Base-by-base conservation (phyloP, 1,140 invertebrate species). In the Campoletis sonorensis region DNA sequence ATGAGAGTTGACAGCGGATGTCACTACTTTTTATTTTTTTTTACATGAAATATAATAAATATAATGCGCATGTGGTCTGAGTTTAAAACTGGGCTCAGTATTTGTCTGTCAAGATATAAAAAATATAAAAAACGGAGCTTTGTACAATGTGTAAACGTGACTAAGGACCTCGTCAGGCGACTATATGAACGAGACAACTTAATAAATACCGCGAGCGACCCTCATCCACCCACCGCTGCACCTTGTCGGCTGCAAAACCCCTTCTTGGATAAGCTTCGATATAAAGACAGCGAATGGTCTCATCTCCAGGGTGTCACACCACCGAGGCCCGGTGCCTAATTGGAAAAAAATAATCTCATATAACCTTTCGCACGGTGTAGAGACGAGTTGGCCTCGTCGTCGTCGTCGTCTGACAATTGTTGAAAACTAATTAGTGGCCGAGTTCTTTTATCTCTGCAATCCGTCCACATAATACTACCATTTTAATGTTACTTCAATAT, bases 371-470 rank as follows among this genome's bases (percentile, higher is more conserved):
- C 40, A 71, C 58, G 70, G 16, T 23, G 51, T 80, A 51, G 30
- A 61, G 67, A 72, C n/a, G n/a, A n/a, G 27, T 79, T 45, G 77
- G n/a, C 27, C 23, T 73, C 79, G 54, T 13, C 15, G 23, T 40
- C 45, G 23, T 45, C 72, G 61, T 58, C 51, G 61, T 79, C 68
- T 76, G 58, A 79, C 71, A 67, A 88, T 89, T 89, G 86, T 89
- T 82, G 77, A 86, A 86, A 85, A 89, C 87, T 89, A 89, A 90
- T 89, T 89, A 89, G 86, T 79, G 79, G 82, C 80, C 79, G 78
- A 77, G 73, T 77, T 61, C 49, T 77, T 77, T 77, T 37, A 77
- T 77, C 73, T n/a, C 1, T 54, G 54, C 4, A 1, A 27, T 64
- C 18, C 21, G 51, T 18, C 5, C 49, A 18, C 49, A 77, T 37